Conservation (phyloP, 2,113 vertebrate genomes). For the Scalopus aquaticus region DNA sequence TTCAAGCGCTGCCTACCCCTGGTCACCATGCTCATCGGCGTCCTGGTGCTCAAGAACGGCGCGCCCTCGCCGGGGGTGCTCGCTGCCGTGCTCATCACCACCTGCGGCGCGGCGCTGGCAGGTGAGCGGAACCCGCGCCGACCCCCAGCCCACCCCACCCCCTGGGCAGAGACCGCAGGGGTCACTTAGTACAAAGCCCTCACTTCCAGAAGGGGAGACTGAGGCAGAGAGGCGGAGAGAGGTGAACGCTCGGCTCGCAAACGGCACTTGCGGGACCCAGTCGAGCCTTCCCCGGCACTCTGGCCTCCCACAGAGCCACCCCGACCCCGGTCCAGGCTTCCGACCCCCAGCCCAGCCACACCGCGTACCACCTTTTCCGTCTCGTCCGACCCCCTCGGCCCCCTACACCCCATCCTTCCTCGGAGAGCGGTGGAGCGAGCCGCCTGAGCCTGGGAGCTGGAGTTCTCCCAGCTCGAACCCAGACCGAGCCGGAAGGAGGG, state of each 20-base stretch:
- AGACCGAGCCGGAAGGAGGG: slow-evolving; percentile 20
- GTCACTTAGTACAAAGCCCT: neutral
- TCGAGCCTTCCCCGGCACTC: neutral
- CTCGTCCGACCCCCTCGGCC: neutral
- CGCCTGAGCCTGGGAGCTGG: neutral
- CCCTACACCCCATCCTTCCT: slow-evolving; percentile 2
- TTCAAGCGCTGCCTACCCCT: slow-evolving; percentile 98
- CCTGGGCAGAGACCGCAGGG: no score
- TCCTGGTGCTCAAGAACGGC: slow-evolving; percentile 93
- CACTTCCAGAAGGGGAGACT: slow-evolving; percentile 42
- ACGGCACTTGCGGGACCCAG: neutral
- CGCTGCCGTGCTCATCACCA: slow-evolving; percentile 94
- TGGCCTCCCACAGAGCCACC: neutral
- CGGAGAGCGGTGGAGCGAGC: neutral
- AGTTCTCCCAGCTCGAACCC: neutral
- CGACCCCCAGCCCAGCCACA: neutral
- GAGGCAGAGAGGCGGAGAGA: slow-evolving; percentile 17
- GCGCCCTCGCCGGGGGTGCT: slow-evolving; percentile 92
- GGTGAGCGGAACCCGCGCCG: slow-evolving; percentile 85
- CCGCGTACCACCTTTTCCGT: neutral
- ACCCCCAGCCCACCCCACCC: slow-evolving; percentile 17
- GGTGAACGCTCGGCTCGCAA: neutral
- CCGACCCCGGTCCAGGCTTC: neutral
- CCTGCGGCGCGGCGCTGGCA: slow-evolving; percentile 93
- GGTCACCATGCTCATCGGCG: slow-evolving; percentile 94